phyloP scores from a whole-genome alignment of 2,797 vertebrate species.

The Sebastes kiyomatsui region DNA sequence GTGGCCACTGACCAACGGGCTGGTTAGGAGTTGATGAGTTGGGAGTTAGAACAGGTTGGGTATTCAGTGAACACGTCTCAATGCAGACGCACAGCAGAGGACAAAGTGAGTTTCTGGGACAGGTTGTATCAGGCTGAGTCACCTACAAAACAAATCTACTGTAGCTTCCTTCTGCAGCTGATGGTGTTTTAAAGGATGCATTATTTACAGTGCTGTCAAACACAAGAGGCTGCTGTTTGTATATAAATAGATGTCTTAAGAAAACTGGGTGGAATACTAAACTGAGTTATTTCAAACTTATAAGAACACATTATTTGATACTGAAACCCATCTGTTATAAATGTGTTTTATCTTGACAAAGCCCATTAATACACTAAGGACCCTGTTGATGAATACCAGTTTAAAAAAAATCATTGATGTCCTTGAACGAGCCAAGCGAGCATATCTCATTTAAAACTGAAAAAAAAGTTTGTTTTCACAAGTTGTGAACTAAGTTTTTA shows the following conservation, averaged over 20 bases:
- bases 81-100: neutral
- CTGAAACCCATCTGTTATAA: neutral
- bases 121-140: conserved; percentile 1
- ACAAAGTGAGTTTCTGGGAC: neutral
- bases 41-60: neutral
- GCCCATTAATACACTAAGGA: neutral
- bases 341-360: neutral
- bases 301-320: neutral
- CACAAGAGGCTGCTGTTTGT: neutral
- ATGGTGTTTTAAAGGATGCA: neutral
- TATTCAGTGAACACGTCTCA: neutral
- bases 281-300: neutral
- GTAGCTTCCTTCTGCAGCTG: neutral
- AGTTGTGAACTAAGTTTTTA: neutral
- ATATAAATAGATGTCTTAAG: neutral
- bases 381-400: neutral
- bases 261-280: neutral
- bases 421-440: neutral
- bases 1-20: neutral
- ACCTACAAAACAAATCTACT: neutral
- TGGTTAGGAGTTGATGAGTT: neutral
- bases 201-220: conserved; percentile 3
- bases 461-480: neutral
- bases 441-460: neutral
- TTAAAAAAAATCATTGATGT: neutral